Evolutionary conservation across 1,140 invertebrate species (phyloP).

Genomic region (Dicyema japonicum): DNA sequence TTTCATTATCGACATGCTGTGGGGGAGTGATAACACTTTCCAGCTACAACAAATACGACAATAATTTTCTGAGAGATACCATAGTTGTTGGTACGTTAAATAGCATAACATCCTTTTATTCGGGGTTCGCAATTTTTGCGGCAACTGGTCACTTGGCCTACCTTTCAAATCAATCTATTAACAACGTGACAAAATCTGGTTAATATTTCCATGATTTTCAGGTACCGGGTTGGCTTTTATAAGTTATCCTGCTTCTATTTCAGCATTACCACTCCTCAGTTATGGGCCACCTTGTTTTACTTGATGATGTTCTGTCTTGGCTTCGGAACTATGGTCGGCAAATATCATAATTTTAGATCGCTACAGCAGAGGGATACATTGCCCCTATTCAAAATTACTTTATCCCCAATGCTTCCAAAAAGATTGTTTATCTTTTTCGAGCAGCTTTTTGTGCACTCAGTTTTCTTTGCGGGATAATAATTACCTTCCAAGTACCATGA

Average conservation of each 20-base stretch:
- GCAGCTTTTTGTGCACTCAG: too few relatives aligned
- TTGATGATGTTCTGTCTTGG: constrained; percentile 14
- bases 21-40: constrained; percentile 2
- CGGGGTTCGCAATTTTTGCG: constrained; percentile 1
- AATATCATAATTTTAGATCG: too few relatives aligned
- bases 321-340: constrained; percentile 5
- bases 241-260: constrained; percentile 43
- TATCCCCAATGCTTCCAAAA: too few relatives aligned
- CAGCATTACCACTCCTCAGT: constrained; percentile 35
- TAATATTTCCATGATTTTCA: too few relatives aligned
- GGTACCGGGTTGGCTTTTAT: constrained; percentile 44
- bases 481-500: too few relatives aligned
- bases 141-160: background rate
- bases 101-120: background rate
- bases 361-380: too few relatives aligned
- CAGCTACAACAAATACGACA: constrained; percentile 2
- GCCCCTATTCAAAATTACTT: too few relatives aligned
- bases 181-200: too few relatives aligned
- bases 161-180: too few relatives aligned
- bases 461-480: too few relatives aligned
- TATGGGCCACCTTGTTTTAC: constrained; percentile 46
- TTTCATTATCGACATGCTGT: constrained; percentile 1
- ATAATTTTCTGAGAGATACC: background rate
- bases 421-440: too few relatives aligned
- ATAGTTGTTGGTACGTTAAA: background rate